These are phyloP conservation scores for Pinctada fucata DNA, from an alignment of 2,888 invertebrate species.

Conservation along the genomic window DNA sequence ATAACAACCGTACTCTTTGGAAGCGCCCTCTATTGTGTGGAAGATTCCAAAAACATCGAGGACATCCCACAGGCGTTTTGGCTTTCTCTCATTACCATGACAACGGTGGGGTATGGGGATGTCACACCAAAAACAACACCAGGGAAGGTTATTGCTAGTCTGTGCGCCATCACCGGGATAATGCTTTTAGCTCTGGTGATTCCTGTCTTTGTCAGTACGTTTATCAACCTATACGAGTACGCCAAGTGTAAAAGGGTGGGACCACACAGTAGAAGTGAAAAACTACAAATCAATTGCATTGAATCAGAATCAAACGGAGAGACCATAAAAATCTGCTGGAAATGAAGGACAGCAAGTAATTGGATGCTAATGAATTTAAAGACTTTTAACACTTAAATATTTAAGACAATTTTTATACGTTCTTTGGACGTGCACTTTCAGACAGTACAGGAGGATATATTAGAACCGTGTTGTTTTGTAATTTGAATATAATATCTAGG, in stretches of 20 bases:
- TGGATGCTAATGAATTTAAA: no score
- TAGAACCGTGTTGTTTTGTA: no score
- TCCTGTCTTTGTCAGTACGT: conserved; percentile 54
- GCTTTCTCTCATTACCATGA: conserved; percentile 52
- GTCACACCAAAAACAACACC: conserved; percentile 39
- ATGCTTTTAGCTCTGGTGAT: conserved; percentile 46
- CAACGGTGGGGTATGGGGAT: conserved; percentile 57
- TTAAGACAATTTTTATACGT: no score
- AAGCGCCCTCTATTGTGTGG: conserved; percentile 46
- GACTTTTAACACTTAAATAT: no score
- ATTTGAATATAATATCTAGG: no score
- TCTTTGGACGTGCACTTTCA: no score
- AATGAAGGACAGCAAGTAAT: no score
- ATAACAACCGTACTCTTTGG: conserved; percentile 43
- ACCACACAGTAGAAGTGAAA: no score
- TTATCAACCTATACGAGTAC: conserved; percentile 47
- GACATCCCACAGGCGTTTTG: conserved; percentile 49
- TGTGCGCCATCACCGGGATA: conserved; percentile 45
- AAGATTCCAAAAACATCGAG: conserved; percentile 26
- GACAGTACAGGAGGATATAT: no score
- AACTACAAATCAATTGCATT: no score
- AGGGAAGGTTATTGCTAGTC: conserved; percentile 39
- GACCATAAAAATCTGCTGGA: no score
- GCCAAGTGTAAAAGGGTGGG: conserved; percentile 6
- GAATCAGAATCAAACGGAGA: no score